Base-by-base conservation (phyloP, 35 echinoderm and acorn worm genomes). In the Ophioderma brevispina region DNA sequence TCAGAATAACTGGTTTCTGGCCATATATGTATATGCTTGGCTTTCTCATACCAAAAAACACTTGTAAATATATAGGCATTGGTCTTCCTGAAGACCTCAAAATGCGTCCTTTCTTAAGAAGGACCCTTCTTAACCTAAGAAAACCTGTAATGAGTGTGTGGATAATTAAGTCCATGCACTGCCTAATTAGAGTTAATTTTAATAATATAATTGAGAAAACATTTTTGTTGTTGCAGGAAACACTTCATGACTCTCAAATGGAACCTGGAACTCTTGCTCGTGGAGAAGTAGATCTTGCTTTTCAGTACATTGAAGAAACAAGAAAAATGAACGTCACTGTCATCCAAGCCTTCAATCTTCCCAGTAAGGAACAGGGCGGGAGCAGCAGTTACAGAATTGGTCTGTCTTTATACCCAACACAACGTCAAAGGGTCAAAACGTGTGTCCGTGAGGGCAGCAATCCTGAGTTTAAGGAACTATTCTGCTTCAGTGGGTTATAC, bases 401-500 rank as follows among this genome's bases (percentile, higher is more conserved):
- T 14, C 63, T 98, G 36, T 86, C 92, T 10, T 82, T 98, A 33
- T 80, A 86, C 64, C 96, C 96, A 30, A 49, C 76, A 75, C 95
- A 98, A 79, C 78, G 90, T 13, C 96, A 98, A 79, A 38, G 96
- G 36, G 90, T 90, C 50, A 98, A 95, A 87, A 98, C 96, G 19
- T 92, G 90, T 55, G 95, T 98, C 64, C 78, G 93, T 8, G 93
- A 98, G 83, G 87, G 86, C 0, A 78, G 92, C 46, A 89, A 95
- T 55, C 96, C 96, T 1, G 76, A 82, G 32, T 98, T 94, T 37
- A 98, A 98, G 80, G 96, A 98, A 78, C 90, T 94, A 18, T 98
- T 98, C 78, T 82, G 96, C 31, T 98, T 98, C 87, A 87, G 93
- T 25, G 75, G 96, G 18, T 92, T 98, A 43, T 87, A 82, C 55